Percentiles rank a stretch among this genome's conserved stretches.
phyloP scores from a whole-genome alignment of 2,797 vertebrate species.

The Lindbergichthys nudifrons region DNA sequence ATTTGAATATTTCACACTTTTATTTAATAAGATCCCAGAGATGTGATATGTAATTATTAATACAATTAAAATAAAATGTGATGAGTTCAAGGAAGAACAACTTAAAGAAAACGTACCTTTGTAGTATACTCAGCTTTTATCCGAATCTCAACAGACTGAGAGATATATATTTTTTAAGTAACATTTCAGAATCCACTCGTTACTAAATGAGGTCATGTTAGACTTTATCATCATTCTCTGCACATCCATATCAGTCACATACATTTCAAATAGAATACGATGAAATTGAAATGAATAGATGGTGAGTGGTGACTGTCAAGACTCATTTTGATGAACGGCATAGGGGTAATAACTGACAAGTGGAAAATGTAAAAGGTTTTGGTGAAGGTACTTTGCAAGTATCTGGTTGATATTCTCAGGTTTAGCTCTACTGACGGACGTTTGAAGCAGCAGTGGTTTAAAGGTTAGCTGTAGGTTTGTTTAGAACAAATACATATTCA shows the following conservation, averaged over 20 bases:
- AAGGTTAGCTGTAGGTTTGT: background rate
- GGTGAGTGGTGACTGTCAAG: background rate
- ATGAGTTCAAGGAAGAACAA: background rate
- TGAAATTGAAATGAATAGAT: background rate
- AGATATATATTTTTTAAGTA: background rate
- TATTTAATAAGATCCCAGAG: background rate
- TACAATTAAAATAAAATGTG: no score
- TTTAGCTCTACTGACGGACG: background rate
- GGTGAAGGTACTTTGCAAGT: no score
- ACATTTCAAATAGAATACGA: conserved; percentile 3
- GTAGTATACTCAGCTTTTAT: background rate
- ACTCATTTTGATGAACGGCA: background rate
- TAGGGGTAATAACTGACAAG: background rate
- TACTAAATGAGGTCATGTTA: background rate
- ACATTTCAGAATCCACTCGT: background rate
- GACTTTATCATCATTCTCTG: background rate
- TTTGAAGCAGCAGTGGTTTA: conserved; percentile 5
- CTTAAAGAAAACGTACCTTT: background rate
- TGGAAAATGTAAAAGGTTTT: background rate
- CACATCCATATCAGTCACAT: background rate
- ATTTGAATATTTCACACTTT: conserved; percentile 7
- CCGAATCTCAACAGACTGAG: background rate
- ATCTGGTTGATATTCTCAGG: background rate
- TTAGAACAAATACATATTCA: background rate
- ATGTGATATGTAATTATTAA: background rate